These are phyloP conservation scores for Elephas maximus DNA, from an alignment of 2,113 vertebrate genomes.

Conservation along the genomic window DNA sequence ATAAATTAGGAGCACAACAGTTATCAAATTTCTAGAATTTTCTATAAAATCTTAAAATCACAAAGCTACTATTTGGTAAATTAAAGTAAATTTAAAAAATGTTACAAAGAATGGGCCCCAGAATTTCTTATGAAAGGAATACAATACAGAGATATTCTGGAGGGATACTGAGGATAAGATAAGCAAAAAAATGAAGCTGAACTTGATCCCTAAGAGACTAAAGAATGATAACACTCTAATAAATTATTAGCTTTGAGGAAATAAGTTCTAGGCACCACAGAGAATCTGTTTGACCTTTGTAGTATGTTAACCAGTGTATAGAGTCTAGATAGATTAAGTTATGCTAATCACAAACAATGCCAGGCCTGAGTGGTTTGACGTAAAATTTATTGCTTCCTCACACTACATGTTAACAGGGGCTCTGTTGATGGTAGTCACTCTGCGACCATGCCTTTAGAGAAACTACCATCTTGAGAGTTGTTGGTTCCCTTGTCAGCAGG, in stretches of 20 bases:
- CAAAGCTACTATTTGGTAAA: not conserved
- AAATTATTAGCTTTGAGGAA: constrained; percentile 56
- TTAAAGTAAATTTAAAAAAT: not conserved
- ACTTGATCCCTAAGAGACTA: not conserved
- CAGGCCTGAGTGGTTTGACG: not conserved
- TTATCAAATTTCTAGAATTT: constrained; percentile 9
- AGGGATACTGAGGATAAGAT: not conserved
- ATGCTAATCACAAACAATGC: not conserved
- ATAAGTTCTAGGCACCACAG: not conserved
- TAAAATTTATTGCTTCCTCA: not conserved
- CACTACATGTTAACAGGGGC: not conserved
- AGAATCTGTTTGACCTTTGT: not conserved
- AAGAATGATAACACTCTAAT: constrained; percentile 16
- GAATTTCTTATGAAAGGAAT: not conserved
- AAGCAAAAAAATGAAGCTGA: not conserved
- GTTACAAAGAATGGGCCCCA: not conserved
- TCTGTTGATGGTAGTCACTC: not conserved
- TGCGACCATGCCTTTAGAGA: not conserved
- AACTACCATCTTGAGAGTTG: not conserved
- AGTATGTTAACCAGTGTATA: not conserved
- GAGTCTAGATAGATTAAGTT: not conserved
- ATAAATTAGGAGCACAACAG: not conserved
- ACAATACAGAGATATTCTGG: not conserved
- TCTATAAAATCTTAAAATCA: constrained; percentile 10
- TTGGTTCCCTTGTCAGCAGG: not conserved